Base-by-base conservation (phyloP, 2,888 invertebrate species). In the Heliconius sara region DNA sequence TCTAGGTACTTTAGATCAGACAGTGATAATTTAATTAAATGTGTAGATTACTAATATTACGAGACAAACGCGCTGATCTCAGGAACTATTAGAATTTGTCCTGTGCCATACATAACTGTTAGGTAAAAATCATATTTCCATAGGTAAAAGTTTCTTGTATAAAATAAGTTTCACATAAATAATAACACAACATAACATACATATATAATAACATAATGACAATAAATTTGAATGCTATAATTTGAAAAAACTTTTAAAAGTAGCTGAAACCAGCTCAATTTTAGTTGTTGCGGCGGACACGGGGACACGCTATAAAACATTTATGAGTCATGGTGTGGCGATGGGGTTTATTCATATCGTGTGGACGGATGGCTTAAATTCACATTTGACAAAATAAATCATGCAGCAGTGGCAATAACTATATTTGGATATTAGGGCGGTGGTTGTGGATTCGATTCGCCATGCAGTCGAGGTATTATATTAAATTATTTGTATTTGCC, bases 271-370 rank as follows among this genome's bases (percentile, higher is more conserved):
- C 73, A 57, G 60, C 73, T n/a, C 73, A 60, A 34, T 60, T 34
- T 73, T 6, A 60, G 57, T 57, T 7, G 34, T 57, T 30, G 7
- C 16, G 57, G 52, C 34, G 57, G 57, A 73, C 73, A 73, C 73
- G 57, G 16, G n/a, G 73, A 60, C 73, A 73, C 57, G 57, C 73
- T n/a, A 73, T 73, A 34, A 60, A 73, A 73, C 73, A 73, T 73
- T 73, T 73, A 60, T 57, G 73, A 73, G 57, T 73, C 57, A 73
- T 34, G 30, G 13, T n/a, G 27, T 13, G 34, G 57, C 30, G 57
- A 30, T 30, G 9, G 70, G 72, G 57, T 57, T 52, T 22, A 27
- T 73, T 52, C 72, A 57, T 73, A 73, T 22, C 57, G 12, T 47
- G 47, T 72, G 72, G 72, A 72, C 13, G 27, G 30, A 72, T 27